Evolutionary conservation across 2,113 vertebrate species (phyloP).

Genomic region (Colinus virginianus): DNA sequence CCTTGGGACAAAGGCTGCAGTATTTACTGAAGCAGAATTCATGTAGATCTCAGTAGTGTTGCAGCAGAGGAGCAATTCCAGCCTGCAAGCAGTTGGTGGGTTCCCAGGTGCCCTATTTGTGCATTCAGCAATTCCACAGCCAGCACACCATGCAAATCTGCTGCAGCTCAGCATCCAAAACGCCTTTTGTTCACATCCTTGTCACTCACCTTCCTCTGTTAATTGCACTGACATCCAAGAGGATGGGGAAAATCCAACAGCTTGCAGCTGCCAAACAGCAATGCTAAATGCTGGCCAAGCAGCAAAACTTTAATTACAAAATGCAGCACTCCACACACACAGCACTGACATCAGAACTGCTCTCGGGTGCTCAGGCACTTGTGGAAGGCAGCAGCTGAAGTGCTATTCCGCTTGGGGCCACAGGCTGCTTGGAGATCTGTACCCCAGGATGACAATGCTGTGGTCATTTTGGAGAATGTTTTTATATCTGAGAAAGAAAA

Average conservation of each 20-base stretch:
- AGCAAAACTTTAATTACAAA: slow-evolving; percentile 61
- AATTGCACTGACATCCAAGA: slow-evolving; percentile 53
- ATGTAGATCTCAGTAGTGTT: background rate
- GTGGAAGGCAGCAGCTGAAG: background rate
- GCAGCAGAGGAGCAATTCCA: background rate
- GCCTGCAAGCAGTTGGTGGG: background rate
- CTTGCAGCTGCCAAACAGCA: slow-evolving; percentile 55
- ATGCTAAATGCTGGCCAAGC: slow-evolving; percentile 48
- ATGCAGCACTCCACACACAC: background rate
- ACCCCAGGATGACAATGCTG: background rate
- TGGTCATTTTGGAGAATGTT: background rate
- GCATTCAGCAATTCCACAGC: background rate
- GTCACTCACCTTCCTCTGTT: background rate
- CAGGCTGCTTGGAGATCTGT: background rate
- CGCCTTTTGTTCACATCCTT: background rate
- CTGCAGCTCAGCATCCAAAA: background rate
- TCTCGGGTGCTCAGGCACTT: background rate
- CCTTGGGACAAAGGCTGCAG: background rate
- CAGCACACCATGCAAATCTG: background rate
- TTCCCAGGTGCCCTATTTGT: background rate
- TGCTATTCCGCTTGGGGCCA: background rate
- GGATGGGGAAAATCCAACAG: background rate
- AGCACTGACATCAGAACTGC: background rate
- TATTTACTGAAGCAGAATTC: background rate
- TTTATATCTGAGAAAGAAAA: background rate